Percentiles rank a stretch among this genome's conserved stretches.
phyloP scores from a whole-genome alignment of 1,140 invertebrate species.

The Sarcophaga bullata region DNA sequence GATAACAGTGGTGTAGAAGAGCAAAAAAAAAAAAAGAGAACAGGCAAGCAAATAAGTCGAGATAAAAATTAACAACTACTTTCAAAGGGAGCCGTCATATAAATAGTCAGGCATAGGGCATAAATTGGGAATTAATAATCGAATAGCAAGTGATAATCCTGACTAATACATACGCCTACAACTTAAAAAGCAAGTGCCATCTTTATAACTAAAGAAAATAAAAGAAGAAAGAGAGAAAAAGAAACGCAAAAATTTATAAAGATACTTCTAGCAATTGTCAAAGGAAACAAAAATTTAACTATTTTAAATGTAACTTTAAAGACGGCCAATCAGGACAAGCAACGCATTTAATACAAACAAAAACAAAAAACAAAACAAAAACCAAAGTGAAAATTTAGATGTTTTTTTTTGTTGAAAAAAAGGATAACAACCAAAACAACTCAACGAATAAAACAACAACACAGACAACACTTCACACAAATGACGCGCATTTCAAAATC shows the following conservation, averaged over 20 bases:
- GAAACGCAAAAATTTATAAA: conserved; percentile 10
- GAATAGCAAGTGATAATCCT: too few species aligned
- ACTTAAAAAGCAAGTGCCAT: too few species aligned
- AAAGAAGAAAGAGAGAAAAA: not conserved
- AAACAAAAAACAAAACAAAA: not conserved
- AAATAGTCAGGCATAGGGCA: too few species aligned
- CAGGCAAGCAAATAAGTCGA: too few species aligned
- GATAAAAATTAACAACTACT: too few species aligned
- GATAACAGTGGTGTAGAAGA: too few species aligned
- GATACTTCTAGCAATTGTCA: not conserved
- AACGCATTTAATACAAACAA: not conserved
- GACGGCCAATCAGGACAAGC: too few species aligned
- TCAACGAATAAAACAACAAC: not conserved
- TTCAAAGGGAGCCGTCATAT: too few species aligned
- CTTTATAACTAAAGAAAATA: too few species aligned
- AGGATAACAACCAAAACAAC: not conserved
- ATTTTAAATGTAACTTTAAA: conserved; percentile 33
- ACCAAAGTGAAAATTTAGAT: not conserved
- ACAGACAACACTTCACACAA: conserved; percentile 32
- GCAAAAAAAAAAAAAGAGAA: too few species aligned
- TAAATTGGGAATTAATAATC: too few species aligned
- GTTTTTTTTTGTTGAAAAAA: not conserved
- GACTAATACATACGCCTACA: too few species aligned
- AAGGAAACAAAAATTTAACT: conserved; percentile 10
- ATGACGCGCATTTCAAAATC: conserved; percentile 37